Evolutionary conservation across 2,797 vertebrate species (phyloP), one percentile per base, ranked within the genome.

Genomic region (Taenioides sp.): DNA sequence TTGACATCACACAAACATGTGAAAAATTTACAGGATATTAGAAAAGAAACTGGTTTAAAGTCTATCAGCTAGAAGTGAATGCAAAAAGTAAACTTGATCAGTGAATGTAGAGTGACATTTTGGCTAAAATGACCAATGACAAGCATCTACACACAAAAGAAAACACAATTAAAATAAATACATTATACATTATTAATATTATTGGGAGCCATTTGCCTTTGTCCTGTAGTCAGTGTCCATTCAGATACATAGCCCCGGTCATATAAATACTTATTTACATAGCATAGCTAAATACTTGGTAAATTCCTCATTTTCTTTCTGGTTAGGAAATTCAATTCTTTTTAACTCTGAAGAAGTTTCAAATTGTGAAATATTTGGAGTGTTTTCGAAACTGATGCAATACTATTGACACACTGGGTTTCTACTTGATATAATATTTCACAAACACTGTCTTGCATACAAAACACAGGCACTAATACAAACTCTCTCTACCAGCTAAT

Each of bases 401-500:
- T 70, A 80, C 77, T 63, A 77, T 70, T 71, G 74, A 87, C 78
- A 74, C 68, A 79, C 77, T 84, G 61, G 65, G 65, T 80, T 85
- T 90, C 82, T 87, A 89, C 84, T 77, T 76, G 69, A 71, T 83
- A 86, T 76, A 59, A 20, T 59, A 90, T 82, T 87, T 84, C 78
- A 90, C 87, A 85, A 89, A 88, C 84, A 86, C 86, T 58, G 86
- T 81, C 83, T 89, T 72, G 87, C 89, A 89, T 81, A 87, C 76
- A 77, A 47, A 47, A 87, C 84, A 91, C 87, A 88, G 88, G 62
- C 80, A 85, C 86, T 77, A 77, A 59, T 43, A 89, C 85, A 88
- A 82, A 90, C 79, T 81, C 80, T 78, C 75, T 17, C 87, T 88
- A 89, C 78, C 79, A 77, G 73, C 88, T 84, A 92, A 84, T 77